Evolutionary conservation across 2,797 vertebrate genomes (phyloP).

Genomic region (Poecilia gillii): DNA sequence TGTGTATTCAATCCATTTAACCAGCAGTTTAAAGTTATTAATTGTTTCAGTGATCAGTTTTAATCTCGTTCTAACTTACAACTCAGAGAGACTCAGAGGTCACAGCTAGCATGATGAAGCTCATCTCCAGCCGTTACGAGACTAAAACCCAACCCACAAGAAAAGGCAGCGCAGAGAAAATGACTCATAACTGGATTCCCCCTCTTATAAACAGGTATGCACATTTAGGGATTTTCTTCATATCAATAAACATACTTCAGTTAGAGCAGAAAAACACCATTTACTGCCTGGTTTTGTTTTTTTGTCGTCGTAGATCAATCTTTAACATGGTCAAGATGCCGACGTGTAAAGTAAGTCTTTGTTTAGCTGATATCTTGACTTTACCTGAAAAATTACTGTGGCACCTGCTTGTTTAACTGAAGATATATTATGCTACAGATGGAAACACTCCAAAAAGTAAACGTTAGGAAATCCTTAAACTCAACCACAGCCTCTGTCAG

Average conservation of each 20-base stretch:
- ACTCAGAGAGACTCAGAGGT: conserved; percentile 60
- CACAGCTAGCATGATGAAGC: conserved; percentile 72
- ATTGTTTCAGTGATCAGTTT: background rate
- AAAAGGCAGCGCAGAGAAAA: conserved; percentile 27
- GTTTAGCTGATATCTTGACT: background rate
- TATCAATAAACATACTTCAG: background rate
- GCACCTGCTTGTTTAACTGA: conserved; percentile 20
- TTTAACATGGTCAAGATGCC: conserved; percentile 63
- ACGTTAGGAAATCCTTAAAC: conserved; percentile 43
- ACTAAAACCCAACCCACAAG: conserved; percentile 18
- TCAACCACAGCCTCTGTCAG: conserved; percentile 35
- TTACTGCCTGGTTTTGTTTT: background rate
- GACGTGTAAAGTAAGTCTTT: conserved; percentile 60
- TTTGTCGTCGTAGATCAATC: conserved; percentile 46
- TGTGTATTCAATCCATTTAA: background rate
- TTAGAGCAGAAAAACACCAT: background rate
- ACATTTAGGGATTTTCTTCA: background rate
- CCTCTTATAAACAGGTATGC: conserved; percentile 61
- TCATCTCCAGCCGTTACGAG: conserved; percentile 76
- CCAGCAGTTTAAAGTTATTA: background rate
- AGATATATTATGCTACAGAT: conserved; percentile 45
- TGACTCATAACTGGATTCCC: conserved; percentile 20
- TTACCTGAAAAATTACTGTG: background rate
- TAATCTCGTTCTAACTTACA: conserved; percentile 11
- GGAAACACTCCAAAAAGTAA: conserved; percentile 27